Evolutionary conservation across 1,140 invertebrate species (phyloP), one percentile per base, ranked within the genome.

Genomic region (Lasioglossum albipes): DNA sequence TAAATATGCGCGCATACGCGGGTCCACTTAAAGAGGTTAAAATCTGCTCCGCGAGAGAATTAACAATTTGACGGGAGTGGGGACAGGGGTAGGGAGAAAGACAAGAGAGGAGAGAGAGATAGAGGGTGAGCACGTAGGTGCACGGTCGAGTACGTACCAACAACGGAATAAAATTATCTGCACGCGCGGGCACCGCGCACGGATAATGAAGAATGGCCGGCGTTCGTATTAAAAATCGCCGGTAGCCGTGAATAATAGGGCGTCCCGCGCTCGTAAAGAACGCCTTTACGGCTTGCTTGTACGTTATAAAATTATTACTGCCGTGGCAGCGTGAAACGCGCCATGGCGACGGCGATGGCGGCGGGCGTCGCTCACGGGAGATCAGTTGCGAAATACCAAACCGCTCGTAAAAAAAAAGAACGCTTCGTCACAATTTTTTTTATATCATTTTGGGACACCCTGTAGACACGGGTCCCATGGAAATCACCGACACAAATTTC

Each of bases 251-350:
- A 64, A 64, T 78, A 78, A 71, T 64, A 52, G 68, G 42, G 57
- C 57, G 75, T 69, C 49, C 67, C 10, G 12, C 13, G 67, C 67
- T 78, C 75, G 67, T 71, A 71, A 78, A 78, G 27, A 41, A 3
- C 18, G 18, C 20, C 27, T 71, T 78, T 78, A 78, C 13, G 57
- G 57, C 57, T 62, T 62, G 75, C 75, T 78, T 78, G 71, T 71
- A 49, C 75, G 75, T 78, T 27, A 22, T 71, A 31, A 78, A 71
- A 78, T 78, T 78, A 78, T 78, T 78, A 71, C 49, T 71, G 36
- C 75, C 75, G 61, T n/a, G n/a, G n/a, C n/a, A n/a, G n/a, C 27
- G n/a, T 36, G 31, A 77, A 49, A 68, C 20, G 42, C 22, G 36
- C 36, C 36, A 36, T 36, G 36, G 36, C 36, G 36, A 36, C 36